Evolutionary conservation across 2,797 vertebrate genomes (phyloP).

Genomic region (Schizothorax lantsangensis): DNA sequence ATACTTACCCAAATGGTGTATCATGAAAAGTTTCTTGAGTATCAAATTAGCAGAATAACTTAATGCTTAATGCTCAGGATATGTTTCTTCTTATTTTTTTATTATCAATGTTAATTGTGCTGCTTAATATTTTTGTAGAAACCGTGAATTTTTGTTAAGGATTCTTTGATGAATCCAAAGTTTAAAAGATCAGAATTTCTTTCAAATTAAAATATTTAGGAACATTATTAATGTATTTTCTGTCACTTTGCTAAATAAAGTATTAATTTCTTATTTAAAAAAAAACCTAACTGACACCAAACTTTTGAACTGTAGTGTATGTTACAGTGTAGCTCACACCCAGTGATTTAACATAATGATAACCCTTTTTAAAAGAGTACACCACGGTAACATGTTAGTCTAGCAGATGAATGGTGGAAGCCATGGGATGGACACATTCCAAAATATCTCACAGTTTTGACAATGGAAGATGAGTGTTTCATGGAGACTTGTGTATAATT

Average conservation of each 20-base stretch:
- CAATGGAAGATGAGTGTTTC: slow-evolving; percentile 27
- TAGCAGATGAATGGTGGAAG: slow-evolving; percentile 20
- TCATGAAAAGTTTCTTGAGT: no score
- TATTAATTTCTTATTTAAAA: neutral
- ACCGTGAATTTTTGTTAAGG: neutral
- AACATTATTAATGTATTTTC: neutral
- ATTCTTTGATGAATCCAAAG: neutral
- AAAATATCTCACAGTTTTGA: slow-evolving; percentile 28
- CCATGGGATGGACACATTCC: slow-evolving; percentile 17
- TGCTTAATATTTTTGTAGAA: neutral
- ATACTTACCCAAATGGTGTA: no score
- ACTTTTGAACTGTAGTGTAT: neutral
- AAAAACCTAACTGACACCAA: neutral
- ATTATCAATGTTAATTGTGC: neutral
- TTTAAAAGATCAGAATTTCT: neutral
- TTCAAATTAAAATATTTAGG: neutral
- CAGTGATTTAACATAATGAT: neutral
- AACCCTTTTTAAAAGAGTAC: neutral
- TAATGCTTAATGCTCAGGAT: no score
- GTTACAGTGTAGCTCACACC: neutral
- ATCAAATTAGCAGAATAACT: no score
- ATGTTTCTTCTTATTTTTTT: neutral
- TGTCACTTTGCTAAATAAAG: neutral
- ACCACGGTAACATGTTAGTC: slow-evolving; percentile 3
- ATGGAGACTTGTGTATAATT: neutral